Evolutionary conservation across 2,888 invertebrate species (phyloP), one percentile per base, ranked within the genome.

Genomic region (Cerastoderma edule): DNA sequence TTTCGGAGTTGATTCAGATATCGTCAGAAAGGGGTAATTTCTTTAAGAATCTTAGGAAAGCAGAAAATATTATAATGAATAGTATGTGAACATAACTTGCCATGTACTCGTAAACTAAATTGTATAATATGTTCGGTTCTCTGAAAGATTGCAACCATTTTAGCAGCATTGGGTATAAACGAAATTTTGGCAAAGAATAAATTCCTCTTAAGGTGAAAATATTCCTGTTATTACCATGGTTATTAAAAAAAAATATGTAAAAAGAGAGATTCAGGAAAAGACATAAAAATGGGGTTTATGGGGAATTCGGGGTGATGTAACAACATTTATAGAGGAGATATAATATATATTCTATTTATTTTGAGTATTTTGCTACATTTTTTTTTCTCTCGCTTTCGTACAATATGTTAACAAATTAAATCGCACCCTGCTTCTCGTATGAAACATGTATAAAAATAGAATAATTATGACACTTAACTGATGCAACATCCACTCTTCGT

Each of bases 281-380:
- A n/a, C n/a, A n/a, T n/a, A n/a, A n/a, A n/a, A n/a, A n/a, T n/a
- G n/a, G n/a, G n/a, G n/a, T n/a, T n/a, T n/a, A n/a, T n/a, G n/a
- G n/a, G n/a, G n/a, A n/a, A n/a, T n/a, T n/a, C n/a, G n/a, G n/a
- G n/a, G n/a, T n/a, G n/a, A n/a, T n/a, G n/a, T n/a, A 39, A 39
- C 8, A 39, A 39, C 39, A 39, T 39, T 16, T 39, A 39, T 16
- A 39, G 16, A 39, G 39, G 16, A 16, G 39, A 10, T 4, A 2
- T 19, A 22, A 50, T 60, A 27, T 60, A 60, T 60, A 50, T 39
- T 60, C 39, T 39, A 60, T 60, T 60, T 60, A 60, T 60, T 60
- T 60, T 60, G 60, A 60, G 60, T 60, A 60, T 60, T 60, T 60
- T 60, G 60, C 60, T 60, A 60, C 60, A 60, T 16, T 19, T 60